Evolutionary conservation across 2,113 vertebrate species (phyloP), one percentile per base, ranked within the genome.

Genomic region (Talpa occidentalis): DNA sequence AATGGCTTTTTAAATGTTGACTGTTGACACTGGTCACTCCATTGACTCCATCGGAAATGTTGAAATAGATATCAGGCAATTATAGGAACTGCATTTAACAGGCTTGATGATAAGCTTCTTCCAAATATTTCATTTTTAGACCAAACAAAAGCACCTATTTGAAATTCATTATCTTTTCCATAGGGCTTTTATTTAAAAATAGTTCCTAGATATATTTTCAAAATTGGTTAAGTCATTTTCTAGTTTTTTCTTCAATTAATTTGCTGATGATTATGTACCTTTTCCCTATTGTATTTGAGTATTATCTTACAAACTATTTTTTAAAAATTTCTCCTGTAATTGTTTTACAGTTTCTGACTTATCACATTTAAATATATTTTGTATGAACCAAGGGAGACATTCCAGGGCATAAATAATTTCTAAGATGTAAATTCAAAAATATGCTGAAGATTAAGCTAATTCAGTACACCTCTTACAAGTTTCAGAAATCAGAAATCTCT

Each of bases 11-110:
- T 97, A 97, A 96, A 90, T 91, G 78, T 92, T 97, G 70, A 59
- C 91, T 96, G 89, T 95, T 98, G 97, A 98, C 94, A 94, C 0
- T 95, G 97, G 97, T 96, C 95, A 97, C 67, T 97, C 40, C 37
- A 87, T 56, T 94, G 96, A 78, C 54, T 93, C 92, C 82, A 59
- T 17, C 52, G 35, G 94, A 96, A 92, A 95, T 91, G 72, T 40
- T 77, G 81, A 95, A 88, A 88, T 67, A 94, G 72, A 94, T 73
- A 77, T 56, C 30, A 84, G 60, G 56, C 32, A 95, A 93, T 94
- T 97, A 91, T 44, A 94, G 14, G 90, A 93, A 69, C 24, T 77
- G 5, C 21, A 1, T 24, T 92, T 87, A 94, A 83, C 64, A 85
- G 73, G 21, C 9, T 40, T 91, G 88, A 90, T 95, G 77, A 91